These are phyloP conservation scores for Phalanger gymnotis DNA, from an alignment of 2,797 vertebrate species.

Conservation along the genomic window DNA sequence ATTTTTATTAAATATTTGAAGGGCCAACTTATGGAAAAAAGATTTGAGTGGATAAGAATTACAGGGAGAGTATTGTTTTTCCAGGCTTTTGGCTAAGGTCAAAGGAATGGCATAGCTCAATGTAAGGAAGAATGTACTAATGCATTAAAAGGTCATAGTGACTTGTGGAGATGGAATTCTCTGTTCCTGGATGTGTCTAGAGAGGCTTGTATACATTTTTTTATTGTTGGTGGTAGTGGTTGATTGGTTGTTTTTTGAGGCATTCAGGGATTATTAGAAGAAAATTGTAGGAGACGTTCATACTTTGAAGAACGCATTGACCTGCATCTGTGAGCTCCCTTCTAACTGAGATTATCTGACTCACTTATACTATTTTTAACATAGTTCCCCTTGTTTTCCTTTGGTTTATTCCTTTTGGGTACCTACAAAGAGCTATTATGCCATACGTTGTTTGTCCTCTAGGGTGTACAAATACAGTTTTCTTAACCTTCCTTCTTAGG, in stretches of 20 bases:
- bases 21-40: background rate
- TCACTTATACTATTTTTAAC: background rate
- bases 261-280: background rate
- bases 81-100: background rate
- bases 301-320: background rate
- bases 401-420: background rate
- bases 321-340: background rate
- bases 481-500: constrained; percentile 1
- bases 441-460: background rate
- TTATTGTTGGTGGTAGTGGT: background rate
- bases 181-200: background rate
- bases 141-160: background rate
- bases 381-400: background rate
- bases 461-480: background rate
- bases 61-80: background rate
- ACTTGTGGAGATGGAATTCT: background rate
- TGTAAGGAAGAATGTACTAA: background rate
- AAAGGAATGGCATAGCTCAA: background rate
- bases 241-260: background rate
- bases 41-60: background rate
- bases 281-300: background rate
- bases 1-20: background rate
- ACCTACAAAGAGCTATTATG: background rate
- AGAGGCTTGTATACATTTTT: background rate
- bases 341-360: background rate